These are phyloP conservation scores for Phacellophora camtschatica DNA, from an alignment of 30 jellyfish, hydroid and myxozoan species.

Conservation along the genomic window DNA sequence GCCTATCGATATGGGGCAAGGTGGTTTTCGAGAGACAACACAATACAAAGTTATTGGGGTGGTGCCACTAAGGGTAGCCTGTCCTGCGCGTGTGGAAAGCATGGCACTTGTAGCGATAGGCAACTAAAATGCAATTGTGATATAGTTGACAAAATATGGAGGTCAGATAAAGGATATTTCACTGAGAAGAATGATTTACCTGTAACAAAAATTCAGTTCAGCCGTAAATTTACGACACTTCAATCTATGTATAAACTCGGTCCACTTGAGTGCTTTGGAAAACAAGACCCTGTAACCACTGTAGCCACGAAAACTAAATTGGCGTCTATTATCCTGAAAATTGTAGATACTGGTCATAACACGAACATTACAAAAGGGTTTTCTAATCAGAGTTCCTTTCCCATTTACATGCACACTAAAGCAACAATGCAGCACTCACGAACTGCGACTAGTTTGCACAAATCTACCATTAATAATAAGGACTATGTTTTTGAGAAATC, in stretches of 20 bases:
- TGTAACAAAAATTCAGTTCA: constrained; percentile 74
- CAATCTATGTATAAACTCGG: constrained; percentile 81
- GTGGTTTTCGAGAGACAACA: constrained; percentile 78
- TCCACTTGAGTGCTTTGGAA: constrained; percentile 80
- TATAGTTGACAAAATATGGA: constrained; percentile 71
- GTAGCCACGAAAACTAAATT: neutral
- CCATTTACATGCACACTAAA: too few relatives aligned
- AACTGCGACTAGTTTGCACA: neutral
- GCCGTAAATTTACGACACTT: constrained; percentile 57
- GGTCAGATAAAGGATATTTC: constrained; percentile 82
- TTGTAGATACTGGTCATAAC: neutral
- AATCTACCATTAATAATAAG: neutral
- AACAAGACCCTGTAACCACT: constrained; percentile 36
- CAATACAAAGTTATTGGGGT: constrained; percentile 84
- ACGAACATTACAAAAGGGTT: neutral
- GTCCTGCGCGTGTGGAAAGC: constrained; percentile 87
- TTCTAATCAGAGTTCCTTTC: too few relatives aligned
- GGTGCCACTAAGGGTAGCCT: constrained; percentile 76
- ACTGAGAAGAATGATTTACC: constrained; percentile 73
- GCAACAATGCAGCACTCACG: neutral
- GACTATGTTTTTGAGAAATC: too few relatives aligned
- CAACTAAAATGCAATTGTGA: constrained; percentile 86
- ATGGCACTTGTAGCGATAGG: constrained; percentile 57
- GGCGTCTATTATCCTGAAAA: neutral
- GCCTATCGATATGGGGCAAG: constrained; percentile 85